These are phyloP conservation scores for Megalops atlanticus DNA, from an alignment of 2,113 vertebrate genomes.

Conservation along the genomic window DNA sequence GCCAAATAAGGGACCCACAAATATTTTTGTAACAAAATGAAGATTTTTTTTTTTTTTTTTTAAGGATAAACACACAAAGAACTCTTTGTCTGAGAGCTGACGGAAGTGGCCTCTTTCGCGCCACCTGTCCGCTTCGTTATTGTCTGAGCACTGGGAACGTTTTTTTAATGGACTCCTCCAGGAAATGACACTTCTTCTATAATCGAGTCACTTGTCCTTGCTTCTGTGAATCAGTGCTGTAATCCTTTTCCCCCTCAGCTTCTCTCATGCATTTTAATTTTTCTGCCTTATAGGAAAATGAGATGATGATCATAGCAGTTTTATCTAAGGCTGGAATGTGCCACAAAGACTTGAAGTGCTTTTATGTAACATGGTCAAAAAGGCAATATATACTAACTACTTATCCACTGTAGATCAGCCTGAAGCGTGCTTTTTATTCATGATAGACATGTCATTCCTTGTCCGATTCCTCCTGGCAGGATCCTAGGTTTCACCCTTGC, in stretches of 20 bases:
- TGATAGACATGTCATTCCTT: constrained; percentile 15
- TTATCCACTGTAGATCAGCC: constrained; percentile 8
- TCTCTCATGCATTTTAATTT: background rate
- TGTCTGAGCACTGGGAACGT: constrained; percentile 90
- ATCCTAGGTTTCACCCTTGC: constrained; percentile 65
- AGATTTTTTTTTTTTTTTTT: constrained; percentile 40
- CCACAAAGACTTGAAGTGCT: constrained; percentile 16
- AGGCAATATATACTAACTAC: background rate
- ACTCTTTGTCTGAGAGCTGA: background rate
- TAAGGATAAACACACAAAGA: background rate
- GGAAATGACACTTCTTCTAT: constrained; percentile 45
- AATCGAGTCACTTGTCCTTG: constrained; percentile 35
- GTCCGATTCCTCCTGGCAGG: constrained; percentile 25
- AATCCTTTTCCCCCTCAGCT: background rate
- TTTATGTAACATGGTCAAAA: background rate
- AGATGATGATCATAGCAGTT: background rate
- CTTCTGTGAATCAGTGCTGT: constrained; percentile 50
- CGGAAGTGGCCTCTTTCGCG: constrained; percentile 63
- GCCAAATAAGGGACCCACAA: constrained; percentile 78
- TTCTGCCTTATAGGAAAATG: constrained; percentile 19
- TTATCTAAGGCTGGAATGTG: constrained; percentile 12
- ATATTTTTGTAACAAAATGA: constrained; percentile 58
- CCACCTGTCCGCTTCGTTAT: constrained; percentile 44
- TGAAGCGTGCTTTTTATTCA: constrained; percentile 16
- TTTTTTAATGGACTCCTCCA: constrained; percentile 59